Evolutionary conservation across 1,140 invertebrate species (phyloP).

Genomic region (Drosophila jambulina): DNA sequence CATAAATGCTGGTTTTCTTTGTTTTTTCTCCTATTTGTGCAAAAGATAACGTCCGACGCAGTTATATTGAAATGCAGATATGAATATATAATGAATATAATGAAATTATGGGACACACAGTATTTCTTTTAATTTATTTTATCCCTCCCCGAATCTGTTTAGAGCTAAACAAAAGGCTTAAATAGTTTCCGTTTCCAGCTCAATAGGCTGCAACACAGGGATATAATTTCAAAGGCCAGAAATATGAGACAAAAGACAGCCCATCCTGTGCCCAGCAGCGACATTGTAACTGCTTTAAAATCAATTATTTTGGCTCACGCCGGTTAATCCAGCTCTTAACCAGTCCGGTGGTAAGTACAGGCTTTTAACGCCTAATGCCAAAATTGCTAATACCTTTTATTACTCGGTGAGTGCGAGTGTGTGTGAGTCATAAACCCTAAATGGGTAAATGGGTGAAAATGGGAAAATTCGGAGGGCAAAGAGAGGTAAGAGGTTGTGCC

Average conservation of each 20-base stretch:
- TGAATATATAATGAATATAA: background rate
- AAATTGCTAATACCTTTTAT: conserved; percentile 20
- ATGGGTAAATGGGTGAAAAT: conserved; percentile 17
- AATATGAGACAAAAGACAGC: background rate
- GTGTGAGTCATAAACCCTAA: conserved; percentile 16
- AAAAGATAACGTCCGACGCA: conserved; percentile 3
- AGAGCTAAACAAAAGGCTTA: background rate
- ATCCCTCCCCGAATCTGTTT: background rate
- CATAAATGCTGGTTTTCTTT: background rate
- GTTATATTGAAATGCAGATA: conserved; percentile 7
- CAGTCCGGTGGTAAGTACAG: conserved; percentile 2
- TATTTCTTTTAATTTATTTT: background rate
- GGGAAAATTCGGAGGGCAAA: background rate
- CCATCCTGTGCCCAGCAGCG: background rate
- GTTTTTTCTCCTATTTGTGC: background rate
- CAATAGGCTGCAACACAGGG: background rate
- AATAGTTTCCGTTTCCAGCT: background rate
- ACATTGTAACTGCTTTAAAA: conserved; percentile 5
- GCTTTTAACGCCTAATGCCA: conserved; percentile 20
- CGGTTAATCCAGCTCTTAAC: conserved; percentile 1
- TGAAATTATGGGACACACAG: background rate
- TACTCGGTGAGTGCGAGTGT: background rate
- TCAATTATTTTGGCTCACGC: conserved; percentile 10
- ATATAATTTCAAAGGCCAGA: background rate
- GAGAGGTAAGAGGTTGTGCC: conserved; percentile 1